Percentiles rank a stretch among this genome's conserved stretches.
These are phyloP conservation scores for Rugalucina vietnamica DNA, from an alignment of 2,888 invertebrate species.

Conservation along the genomic window DNA sequence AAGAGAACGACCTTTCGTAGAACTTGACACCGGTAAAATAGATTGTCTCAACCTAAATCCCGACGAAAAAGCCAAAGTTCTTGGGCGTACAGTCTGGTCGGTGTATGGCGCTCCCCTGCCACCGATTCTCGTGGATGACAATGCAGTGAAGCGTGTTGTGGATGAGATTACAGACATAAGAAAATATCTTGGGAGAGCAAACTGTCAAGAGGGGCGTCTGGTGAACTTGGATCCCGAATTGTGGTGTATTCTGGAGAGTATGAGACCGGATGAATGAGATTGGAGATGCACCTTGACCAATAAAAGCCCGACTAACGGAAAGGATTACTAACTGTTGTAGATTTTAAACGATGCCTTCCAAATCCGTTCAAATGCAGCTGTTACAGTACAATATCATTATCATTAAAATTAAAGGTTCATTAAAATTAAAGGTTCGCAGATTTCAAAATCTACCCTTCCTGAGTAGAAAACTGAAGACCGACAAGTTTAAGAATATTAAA, in stretches of 20 bases:
- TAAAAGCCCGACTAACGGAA: too few species aligned
- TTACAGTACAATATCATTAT: too few species aligned
- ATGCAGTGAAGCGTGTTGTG: constrained; percentile 24
- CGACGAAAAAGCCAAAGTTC: constrained; percentile 20
- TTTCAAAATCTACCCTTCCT: too few species aligned
- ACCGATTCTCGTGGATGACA: constrained; percentile 32
- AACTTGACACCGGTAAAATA: constrained; percentile 15
- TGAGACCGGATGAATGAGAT: too few species aligned
- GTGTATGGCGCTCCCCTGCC: constrained; percentile 45
- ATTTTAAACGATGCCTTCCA: too few species aligned
- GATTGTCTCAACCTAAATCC: constrained; percentile 24
- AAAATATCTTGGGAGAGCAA: constrained; percentile 31
- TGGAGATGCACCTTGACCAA: too few species aligned
- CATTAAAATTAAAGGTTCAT: too few species aligned
- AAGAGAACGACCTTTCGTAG: neutral
- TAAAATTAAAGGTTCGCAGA: too few species aligned
- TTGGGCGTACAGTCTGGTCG: constrained; percentile 45
- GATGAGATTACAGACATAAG: constrained; percentile 12
- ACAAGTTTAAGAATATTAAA: too few species aligned
- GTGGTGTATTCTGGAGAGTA: constrained; percentile 51
- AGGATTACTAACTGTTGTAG: too few species aligned
- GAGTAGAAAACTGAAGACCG: too few species aligned
- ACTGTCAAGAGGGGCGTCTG: constrained; percentile 37
- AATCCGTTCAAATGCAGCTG: too few species aligned
- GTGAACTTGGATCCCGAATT: constrained; percentile 44